Evolutionary conservation across 1,140 invertebrate genomes (phyloP), one percentile per base, ranked within the genome.

Genomic region (Dendroctonus valens): DNA sequence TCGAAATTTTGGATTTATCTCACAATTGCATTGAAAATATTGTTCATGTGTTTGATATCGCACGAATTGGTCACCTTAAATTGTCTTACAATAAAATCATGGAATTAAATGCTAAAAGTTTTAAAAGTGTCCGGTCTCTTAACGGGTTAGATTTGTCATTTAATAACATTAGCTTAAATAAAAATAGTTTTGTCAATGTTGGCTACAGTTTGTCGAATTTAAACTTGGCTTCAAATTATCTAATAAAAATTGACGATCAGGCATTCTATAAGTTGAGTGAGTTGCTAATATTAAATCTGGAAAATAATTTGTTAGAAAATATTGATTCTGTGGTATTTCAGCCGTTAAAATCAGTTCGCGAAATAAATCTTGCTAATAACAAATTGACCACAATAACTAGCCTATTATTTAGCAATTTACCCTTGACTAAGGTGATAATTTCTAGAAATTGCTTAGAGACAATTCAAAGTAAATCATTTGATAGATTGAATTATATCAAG

Each of bases 321-420:
- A 9, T 63, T 11, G 11, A 53, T 0, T 3, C 50, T 7, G 12
- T 44, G 7, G n/a, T 54, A 37, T 63, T 63, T 44, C 42, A 42
- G 14, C 40, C 50, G 41, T 38, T 63, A 46, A 26, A 3, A 7
- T n/a, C 2, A 7, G 37, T 63, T 42, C n/a, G 12, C 15, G 12
- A 44, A 41, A 54, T 63, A n/a, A 44, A 63, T 54, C 41, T 63
- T n/a, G 6, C 12, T 5, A 37, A 54, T 37, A 63, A 63, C 46
- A 41, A 46, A 12, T n/a, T 63, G 6, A 44, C 37, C 14, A 26
- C 41, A 8, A 15, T 61, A 7, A 8, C 44, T 14, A 61, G 48
- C 11, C 5, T 41, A 6, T 9, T 61, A 6, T 61, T 61, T 26
- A 52, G 39, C 42, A 38, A 6, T 11, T 6, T 48, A 5, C 48